Evolutionary conservation across 2,113 vertebrate genomes (phyloP).

Genomic region (Cyanistes caeruleus): DNA sequence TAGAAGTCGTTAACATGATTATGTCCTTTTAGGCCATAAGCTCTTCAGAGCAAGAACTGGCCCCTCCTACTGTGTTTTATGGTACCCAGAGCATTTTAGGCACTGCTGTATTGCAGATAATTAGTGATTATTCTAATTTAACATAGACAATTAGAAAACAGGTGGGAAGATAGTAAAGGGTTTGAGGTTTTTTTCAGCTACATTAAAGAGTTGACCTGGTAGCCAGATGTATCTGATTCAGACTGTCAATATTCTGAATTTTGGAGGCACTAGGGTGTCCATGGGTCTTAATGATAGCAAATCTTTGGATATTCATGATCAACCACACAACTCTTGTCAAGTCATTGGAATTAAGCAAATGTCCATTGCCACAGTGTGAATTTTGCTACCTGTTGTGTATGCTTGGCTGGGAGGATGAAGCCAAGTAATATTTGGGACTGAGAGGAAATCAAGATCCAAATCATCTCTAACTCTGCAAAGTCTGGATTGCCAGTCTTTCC

Average conservation of each 20-base stretch:
- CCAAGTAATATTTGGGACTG: neutral
- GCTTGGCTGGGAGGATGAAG: neutral
- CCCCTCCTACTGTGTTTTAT: neutral
- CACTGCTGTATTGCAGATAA: neutral
- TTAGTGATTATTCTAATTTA: neutral
- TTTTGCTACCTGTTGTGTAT: neutral
- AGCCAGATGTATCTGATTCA: neutral
- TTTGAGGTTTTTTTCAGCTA: neutral
- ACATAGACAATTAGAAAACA: neutral
- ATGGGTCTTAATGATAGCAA: neutral
- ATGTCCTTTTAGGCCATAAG: constrained; percentile 32
- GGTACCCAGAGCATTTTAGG: neutral
- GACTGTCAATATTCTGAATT: neutral
- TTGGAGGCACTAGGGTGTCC: neutral
- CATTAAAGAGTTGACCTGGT: neutral
- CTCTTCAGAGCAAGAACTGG: neutral
- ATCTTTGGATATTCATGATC: neutral
- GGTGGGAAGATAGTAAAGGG: neutral
- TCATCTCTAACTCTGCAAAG: neutral
- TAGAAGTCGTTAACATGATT: constrained; percentile 26
- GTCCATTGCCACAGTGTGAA: neutral
- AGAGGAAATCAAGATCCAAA: neutral
- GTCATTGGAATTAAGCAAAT: neutral
- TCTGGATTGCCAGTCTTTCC: neutral
- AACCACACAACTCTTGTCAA: neutral